Percentiles rank a stretch among this genome's conserved stretches.
Conservation (phyloP, 1,140 invertebrate species). For the Mercenaria mercenaria region DNA sequence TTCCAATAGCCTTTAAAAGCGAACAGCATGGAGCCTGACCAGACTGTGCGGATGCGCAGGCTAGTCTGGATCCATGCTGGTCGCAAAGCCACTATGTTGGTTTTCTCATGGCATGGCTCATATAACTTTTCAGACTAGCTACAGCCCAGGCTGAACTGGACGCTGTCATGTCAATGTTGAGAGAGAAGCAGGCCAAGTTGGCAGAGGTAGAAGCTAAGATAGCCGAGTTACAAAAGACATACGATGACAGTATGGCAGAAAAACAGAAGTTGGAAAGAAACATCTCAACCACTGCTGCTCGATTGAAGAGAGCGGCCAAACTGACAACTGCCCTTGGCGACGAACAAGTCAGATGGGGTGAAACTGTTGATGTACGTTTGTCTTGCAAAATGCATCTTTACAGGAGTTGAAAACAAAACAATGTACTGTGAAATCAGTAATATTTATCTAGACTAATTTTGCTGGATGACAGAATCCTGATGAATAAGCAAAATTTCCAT, state of each 20-base stretch:
- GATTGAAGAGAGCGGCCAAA: conserved; percentile 92
- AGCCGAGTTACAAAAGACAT: conserved; percentile 85
- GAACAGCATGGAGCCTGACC: no score
- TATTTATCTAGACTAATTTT: no score
- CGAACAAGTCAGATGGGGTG: conserved; percentile 93
- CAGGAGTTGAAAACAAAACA: background rate
- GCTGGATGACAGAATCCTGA: background rate
- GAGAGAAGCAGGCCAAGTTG: conserved; percentile 85
- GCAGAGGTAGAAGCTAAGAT: conserved; percentile 86
- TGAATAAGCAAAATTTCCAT: no score
- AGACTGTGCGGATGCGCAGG: no score
- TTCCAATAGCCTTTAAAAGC: no score
- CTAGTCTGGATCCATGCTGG: no score
- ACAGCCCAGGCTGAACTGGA: conserved; percentile 85
- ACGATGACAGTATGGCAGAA: conserved; percentile 87
- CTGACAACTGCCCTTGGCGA: conserved; percentile 94
- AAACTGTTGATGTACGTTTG: conserved; percentile 89
- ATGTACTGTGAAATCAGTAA: no score
- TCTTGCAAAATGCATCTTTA: background rate
- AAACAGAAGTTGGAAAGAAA: conserved; percentile 88
- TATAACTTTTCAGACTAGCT: conserved; percentile 89
- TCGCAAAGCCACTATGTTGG: no score
- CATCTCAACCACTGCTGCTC: conserved; percentile 91
- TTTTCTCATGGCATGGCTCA: no score
- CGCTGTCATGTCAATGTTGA: conserved; percentile 83